These are phyloP conservation scores for Nymphalis io DNA, from an alignment of 1,140 invertebrate genomes.

Conservation along the genomic window DNA sequence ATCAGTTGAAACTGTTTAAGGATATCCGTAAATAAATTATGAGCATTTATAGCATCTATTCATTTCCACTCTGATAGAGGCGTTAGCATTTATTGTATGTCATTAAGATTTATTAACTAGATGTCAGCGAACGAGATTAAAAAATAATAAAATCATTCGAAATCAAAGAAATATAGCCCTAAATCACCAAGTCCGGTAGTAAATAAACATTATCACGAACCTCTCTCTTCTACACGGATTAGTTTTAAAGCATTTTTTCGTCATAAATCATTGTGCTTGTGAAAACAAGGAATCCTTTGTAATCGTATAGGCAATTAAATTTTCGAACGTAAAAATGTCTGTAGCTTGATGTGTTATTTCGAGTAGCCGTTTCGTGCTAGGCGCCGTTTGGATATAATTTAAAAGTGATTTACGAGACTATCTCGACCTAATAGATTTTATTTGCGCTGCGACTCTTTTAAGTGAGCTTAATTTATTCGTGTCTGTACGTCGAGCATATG, in stretches of 20 bases:
- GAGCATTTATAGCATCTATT: conserved; percentile 21
- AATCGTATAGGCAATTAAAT: conserved; percentile 75
- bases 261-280: conserved; percentile 65
- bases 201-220: conserved; percentile 68
- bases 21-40: conserved; percentile 34
- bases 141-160: conserved; percentile 34
- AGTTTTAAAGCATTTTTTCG: conserved; percentile 30
- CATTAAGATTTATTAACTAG: conserved; percentile 35
- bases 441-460: conserved; percentile 52
- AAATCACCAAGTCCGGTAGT: conserved; percentile 67
- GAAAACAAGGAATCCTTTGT: conserved; percentile 74
- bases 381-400: conserved; percentile 59
- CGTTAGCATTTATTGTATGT: conserved; percentile 29
- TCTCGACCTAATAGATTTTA: conserved; percentile 58
- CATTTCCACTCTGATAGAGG: conserved; percentile 27
- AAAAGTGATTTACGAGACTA: conserved; percentile 63
- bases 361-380: conserved; percentile 49
- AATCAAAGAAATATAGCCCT: conserved; percentile 47
- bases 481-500: conserved; percentile 32
- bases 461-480: conserved; percentile 48
- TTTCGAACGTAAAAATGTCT: conserved; percentile 63
- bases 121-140: conserved; percentile 24
- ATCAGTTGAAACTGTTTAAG: conserved; percentile 15
- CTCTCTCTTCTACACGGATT: conserved; percentile 21
- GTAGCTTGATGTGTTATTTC: conserved; percentile 42